Conservation (phyloP, 2,888 invertebrate genomes). For the Thumatha senex region DNA sequence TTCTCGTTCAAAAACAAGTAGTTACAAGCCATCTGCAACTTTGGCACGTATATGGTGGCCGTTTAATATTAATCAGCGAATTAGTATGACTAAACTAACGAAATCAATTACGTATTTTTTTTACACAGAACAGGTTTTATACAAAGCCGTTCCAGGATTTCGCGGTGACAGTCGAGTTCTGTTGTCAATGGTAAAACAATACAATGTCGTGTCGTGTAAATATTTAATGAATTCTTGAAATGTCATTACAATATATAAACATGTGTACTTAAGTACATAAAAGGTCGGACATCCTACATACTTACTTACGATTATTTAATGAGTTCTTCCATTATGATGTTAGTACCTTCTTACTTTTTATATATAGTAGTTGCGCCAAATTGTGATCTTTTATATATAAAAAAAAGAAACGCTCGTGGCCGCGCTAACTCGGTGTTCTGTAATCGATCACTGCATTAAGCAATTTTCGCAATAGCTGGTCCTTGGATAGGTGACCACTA, state of each 20-base stretch:
- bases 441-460: too few relatives aligned
- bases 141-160: constrained; percentile 56
- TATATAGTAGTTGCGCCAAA: neutral
- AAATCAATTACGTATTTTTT: constrained; percentile 73
- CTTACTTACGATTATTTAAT: constrained; percentile 8
- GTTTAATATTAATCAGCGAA: constrained; percentile 76
- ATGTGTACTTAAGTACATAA: constrained; percentile 23
- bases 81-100: constrained; percentile 76
- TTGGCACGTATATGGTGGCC: constrained; percentile 63
- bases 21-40: constrained; percentile 60
- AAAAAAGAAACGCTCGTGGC: too few relatives aligned
- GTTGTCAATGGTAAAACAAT: constrained; percentile 40
- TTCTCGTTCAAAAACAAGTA: constrained; percentile 54
- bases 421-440: too few relatives aligned
- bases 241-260: constrained; percentile 40
- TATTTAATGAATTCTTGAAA: constrained; percentile 50
- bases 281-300: constrained; percentile 15
- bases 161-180: constrained; percentile 44
- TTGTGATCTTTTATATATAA: too few relatives aligned
- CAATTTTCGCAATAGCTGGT: too few relatives aligned
- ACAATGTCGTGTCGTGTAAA: constrained; percentile 44
- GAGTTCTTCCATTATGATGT: constrained; percentile 15
- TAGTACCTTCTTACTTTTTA: neutral
- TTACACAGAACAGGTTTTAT: constrained; percentile 55
- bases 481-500: too few relatives aligned